phyloP scores from a whole-genome alignment of 2,888 invertebrate genomes.

The Julus scandinavius region DNA sequence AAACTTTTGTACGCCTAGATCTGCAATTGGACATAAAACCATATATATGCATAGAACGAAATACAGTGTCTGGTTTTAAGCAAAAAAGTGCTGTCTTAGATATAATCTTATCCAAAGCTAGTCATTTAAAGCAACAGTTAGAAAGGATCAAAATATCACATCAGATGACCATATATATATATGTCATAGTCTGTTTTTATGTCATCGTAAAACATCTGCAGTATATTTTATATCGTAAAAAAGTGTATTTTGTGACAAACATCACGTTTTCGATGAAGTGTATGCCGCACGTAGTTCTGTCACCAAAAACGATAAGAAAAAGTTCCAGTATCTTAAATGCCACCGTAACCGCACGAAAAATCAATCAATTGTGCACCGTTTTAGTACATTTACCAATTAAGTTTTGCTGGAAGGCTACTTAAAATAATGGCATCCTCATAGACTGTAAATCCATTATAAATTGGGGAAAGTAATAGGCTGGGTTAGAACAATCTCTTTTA shows the following conservation, averaged over 20 bases:
- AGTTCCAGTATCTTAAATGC: neutral
- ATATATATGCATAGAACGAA: neutral
- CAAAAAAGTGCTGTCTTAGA: neutral
- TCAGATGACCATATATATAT: neutral
- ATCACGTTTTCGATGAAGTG: neutral
- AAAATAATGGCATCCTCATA: constrained; percentile 19
- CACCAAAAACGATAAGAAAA: neutral
- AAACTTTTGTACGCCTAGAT: neutral
- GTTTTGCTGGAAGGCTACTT: constrained; percentile 16
- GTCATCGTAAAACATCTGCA: neutral
- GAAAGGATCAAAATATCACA: neutral
- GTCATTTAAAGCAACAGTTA: neutral
- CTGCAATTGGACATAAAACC: neutral
- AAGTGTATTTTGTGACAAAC: constrained; percentile 4
- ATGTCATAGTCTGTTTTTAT: neutral
- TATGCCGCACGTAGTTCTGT: neutral
- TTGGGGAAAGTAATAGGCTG: neutral
- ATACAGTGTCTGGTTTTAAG: neutral
- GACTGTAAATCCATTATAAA: constrained; percentile 15
- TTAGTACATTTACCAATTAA: constrained; percentile 35
- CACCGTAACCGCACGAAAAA: constrained; percentile 17
- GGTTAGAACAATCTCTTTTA: neutral
- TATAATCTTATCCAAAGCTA: neutral
- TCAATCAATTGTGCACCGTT: constrained; percentile 33
- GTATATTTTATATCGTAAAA: neutral